phyloP scores from a whole-genome alignment of 2,113 vertebrate genomes.

The Regulus satrapa region DNA sequence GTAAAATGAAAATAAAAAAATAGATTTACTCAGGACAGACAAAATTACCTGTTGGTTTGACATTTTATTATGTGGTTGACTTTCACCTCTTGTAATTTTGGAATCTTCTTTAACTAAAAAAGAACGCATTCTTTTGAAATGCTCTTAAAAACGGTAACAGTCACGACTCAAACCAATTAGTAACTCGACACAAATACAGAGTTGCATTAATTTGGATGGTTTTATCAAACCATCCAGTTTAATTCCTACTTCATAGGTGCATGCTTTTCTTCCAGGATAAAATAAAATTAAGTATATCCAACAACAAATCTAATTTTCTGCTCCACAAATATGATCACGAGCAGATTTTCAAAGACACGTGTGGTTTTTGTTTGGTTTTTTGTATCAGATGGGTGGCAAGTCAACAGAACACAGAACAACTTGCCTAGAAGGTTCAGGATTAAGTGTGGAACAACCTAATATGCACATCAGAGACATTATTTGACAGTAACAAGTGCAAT shows the following conservation, averaged over 20 bases:
- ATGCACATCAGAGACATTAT: neutral
- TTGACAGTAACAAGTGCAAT: neutral
- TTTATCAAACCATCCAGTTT: neutral
- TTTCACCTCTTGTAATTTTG: slow-evolving; percentile 70
- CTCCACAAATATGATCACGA: neutral
- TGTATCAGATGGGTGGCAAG: neutral
- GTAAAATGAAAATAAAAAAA: neutral
- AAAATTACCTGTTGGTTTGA: slow-evolving; percentile 71
- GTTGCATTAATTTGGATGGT: neutral
- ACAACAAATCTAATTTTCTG: neutral
- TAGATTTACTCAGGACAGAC: neutral
- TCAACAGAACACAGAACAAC: neutral
- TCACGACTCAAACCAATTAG: neutral
- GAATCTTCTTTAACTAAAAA: slow-evolving; percentile 76
- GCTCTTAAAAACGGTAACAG: neutral
- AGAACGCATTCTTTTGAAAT: neutral
- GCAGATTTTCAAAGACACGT: neutral
- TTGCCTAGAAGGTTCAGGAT: neutral
- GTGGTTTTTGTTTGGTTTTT: neutral
- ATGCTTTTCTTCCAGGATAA: neutral
- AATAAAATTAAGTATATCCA: neutral
- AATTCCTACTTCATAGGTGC: neutral
- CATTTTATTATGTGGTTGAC: slow-evolving; percentile 60
- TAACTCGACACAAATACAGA: neutral
- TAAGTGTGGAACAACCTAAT: neutral